Evolutionary conservation across 2,797 vertebrate species (phyloP), one percentile per base, ranked within the genome.

Genomic region (Anguilla pacifica): DNA sequence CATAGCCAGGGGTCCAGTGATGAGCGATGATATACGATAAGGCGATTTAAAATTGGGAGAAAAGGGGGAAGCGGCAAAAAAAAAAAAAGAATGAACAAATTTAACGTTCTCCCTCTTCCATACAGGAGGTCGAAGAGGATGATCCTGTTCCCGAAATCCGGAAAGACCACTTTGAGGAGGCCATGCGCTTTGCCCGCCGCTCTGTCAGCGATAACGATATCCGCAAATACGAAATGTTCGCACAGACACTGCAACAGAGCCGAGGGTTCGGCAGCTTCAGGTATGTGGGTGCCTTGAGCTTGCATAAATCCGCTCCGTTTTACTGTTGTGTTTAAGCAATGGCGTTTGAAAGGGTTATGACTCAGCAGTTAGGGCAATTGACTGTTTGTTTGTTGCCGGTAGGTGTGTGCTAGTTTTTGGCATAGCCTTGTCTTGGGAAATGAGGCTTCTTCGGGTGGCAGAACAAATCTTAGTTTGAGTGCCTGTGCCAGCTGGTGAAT

Each of bases 211-310:
- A 97, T 88, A 97, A 97, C 0, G 96, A 97, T 91, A 97, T 97
- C 91, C 95, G 96, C 89, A 97, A 97, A 90, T 97, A 97, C 0
- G 96, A 97, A 92, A 97, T 97, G 96, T 97, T 97, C 89, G 96
- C 96, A 90, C 96, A 97, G 93, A 97, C 96, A 35, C 93, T 97
- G 90, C 96, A 97, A 92, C 97, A 97, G 93, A 97, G 96, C 92
- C 95, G 96, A 84, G 99, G 98, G 90, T 99, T 99, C 79, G 99
- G 99, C 93, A 99, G 97, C 95, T 99, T 99, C 97, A 99, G 98
- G 99, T 99, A 94, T 92, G 85, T 55, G 13, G 15, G 11, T 64
- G 22, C 22, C 1, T 67, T 85, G 74, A 57, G 6, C 43, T 25
- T 22, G 7, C 15, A 25, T 35, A 13, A 67, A 43, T 55, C 0